A percentile compares a stretch with the other conserved stretches of the same genome.
Evolutionary conservation across 2,888 invertebrate species (phyloP).

Genomic region (Hemicrepidius hirtus): DNA sequence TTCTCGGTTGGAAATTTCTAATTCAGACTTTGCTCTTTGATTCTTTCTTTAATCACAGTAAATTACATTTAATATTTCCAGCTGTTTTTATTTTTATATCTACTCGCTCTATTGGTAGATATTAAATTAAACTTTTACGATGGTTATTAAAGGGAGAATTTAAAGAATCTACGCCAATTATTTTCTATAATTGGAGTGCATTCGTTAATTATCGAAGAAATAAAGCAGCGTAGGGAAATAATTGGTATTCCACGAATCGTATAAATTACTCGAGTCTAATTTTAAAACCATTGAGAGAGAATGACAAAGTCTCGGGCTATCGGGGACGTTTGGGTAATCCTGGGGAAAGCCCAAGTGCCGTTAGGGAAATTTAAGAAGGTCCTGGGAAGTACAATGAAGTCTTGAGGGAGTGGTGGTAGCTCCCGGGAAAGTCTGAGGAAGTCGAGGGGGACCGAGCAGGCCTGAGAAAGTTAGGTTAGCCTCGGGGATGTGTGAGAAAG

Average conservation of each 20-base stretch:
- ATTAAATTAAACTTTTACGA: slow-evolving; percentile 27
- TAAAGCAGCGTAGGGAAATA: not conserved
- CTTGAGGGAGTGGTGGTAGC: too few relatives aligned
- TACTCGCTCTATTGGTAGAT: slow-evolving; percentile 16
- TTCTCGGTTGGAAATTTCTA: not conserved
- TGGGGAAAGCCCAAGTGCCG: too few relatives aligned
- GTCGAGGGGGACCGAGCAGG: too few relatives aligned
- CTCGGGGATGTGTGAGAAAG: too few relatives aligned
- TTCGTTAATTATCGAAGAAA: not conserved
- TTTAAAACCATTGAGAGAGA: too few relatives aligned
- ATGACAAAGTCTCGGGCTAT: too few relatives aligned
- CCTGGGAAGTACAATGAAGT: too few relatives aligned
- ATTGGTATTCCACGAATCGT: not conserved
- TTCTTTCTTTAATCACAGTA: slow-evolving; percentile 4
- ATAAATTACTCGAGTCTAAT: too few relatives aligned
- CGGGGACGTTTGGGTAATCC: too few relatives aligned
- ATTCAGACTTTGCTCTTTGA: not conserved
- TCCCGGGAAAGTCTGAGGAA: too few relatives aligned
- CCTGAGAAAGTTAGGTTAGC: too few relatives aligned
- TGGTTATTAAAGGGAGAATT: slow-evolving; percentile 22
- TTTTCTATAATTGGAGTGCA: slow-evolving; percentile 8
- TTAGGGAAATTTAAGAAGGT: too few relatives aligned
- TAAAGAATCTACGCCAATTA: slow-evolving; percentile 21
- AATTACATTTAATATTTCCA: slow-evolving; percentile 1
- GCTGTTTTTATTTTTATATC: slow-evolving; percentile 9